A percentile compares a stretch with the other conserved stretches of the same genome.
Evolutionary conservation across 2,113 vertebrate genomes (phyloP).

Genomic region (Ictalurus punctatus): DNA sequence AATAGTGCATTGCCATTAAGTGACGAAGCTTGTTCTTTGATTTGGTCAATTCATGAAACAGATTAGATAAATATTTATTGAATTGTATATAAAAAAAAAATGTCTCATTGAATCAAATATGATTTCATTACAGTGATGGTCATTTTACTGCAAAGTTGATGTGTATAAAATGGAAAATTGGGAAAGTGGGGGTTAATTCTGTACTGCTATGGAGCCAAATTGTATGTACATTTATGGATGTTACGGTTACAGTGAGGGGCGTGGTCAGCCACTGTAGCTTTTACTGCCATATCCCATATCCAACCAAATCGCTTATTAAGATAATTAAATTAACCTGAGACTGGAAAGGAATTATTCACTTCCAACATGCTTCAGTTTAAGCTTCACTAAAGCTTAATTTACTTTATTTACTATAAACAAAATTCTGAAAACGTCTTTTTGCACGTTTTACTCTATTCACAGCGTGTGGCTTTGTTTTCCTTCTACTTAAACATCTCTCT

Average conservation of each 20-base stretch:
- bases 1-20: neutral
- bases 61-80: neutral
- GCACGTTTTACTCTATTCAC: neutral
- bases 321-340: neutral
- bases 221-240: neutral
- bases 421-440: neutral
- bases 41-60: neutral
- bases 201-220: neutral
- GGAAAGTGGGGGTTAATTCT: neutral
- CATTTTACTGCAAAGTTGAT: neutral
- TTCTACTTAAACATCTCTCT: neutral
- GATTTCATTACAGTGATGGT: neutral
- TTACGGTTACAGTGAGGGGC: neutral
- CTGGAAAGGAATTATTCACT: neutral
- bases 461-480: neutral
- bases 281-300: neutral
- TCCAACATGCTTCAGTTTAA: neutral
- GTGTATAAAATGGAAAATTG: neutral
- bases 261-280: neutral
- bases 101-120: constrained; percentile 7
- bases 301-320: neutral
- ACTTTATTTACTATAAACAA: no score
- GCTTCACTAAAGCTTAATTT: neutral
- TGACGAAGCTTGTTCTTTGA: neutral
- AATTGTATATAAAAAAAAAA: neutral